Evolutionary conservation across 2,797 vertebrate species (phyloP).

Genomic region (Gallinago solitaria): DNA sequence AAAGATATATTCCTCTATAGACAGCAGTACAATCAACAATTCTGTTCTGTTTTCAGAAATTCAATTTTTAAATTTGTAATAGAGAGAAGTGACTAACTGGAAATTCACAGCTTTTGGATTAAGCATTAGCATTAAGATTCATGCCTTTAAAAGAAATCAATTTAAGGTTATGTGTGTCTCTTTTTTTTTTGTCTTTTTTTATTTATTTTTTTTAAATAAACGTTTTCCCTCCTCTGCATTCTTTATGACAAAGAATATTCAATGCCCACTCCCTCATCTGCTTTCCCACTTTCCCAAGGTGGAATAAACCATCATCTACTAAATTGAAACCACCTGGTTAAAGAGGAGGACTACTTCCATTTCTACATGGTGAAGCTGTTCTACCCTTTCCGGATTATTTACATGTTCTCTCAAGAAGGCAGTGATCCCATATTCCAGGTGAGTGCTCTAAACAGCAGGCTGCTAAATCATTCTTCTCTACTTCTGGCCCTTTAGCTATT

Average conservation of each 20-base stretch:
- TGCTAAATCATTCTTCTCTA: background rate
- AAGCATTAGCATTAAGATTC: background rate
- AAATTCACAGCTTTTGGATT: background rate
- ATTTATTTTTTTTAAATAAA: background rate
- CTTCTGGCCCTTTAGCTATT: background rate
- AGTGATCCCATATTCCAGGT: background rate
- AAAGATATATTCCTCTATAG: background rate
- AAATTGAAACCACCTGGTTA: background rate
- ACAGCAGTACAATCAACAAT: background rate
- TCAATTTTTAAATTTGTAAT: background rate
- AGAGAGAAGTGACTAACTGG: background rate
- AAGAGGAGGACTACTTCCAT: background rate
- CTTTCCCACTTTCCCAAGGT: background rate
- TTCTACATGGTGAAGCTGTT: background rate
- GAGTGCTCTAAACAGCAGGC: background rate
- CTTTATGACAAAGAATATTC: background rate
- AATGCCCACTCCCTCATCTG: background rate
- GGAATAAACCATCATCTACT: background rate
- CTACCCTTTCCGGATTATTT: background rate
- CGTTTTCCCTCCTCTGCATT: background rate
- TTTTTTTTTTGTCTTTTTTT: background rate
- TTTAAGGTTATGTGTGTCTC: background rate
- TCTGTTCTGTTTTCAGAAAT: background rate
- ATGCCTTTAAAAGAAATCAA: background rate
- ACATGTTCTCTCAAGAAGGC: background rate